These are phyloP conservation scores for Thymelicus sylvestris DNA, from an alignment of 2,888 invertebrate species.

Conservation along the genomic window DNA sequence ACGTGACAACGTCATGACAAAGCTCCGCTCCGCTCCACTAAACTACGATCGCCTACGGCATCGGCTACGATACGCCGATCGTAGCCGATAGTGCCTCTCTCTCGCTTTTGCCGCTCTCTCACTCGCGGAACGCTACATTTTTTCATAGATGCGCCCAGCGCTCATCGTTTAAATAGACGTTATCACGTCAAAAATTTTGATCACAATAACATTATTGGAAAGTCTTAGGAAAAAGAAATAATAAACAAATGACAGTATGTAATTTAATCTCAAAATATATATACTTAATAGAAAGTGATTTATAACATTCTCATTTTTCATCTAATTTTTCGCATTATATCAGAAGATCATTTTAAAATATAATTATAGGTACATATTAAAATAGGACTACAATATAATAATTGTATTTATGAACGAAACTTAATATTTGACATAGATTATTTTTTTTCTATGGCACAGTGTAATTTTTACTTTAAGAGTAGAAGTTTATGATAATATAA, in stretches of 20 bases:
- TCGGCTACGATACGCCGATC: too few relatives aligned
- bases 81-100: too few relatives aligned
- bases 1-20: too few relatives aligned
- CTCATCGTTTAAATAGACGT: too few relatives aligned
- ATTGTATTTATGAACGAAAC: conserved; percentile 25
- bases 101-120: too few relatives aligned
- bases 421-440: conserved; percentile 38
- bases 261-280: conserved; percentile 78
- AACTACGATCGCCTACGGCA: too few relatives aligned
- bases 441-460: conserved; percentile 67
- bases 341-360: conserved; percentile 38
- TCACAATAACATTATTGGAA: not conserved
- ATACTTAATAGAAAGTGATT: conserved; percentile 60
- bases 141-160: too few relatives aligned
- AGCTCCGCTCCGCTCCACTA: too few relatives aligned
- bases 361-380: conserved; percentile 18
- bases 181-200: not conserved
- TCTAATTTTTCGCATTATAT: conserved; percentile 40
- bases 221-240: conserved; percentile 34
- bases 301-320: conserved; percentile 58
- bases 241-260: conserved; percentile 56
- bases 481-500: conserved; percentile 39
- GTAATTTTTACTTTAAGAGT: conserved; percentile 47
- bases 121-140: too few relatives aligned
- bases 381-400: conserved; percentile 5